These are phyloP conservation scores for Tetramorium parvispinum DNA, from an alignment of 1,140 invertebrate species.

Conservation along the genomic window DNA sequence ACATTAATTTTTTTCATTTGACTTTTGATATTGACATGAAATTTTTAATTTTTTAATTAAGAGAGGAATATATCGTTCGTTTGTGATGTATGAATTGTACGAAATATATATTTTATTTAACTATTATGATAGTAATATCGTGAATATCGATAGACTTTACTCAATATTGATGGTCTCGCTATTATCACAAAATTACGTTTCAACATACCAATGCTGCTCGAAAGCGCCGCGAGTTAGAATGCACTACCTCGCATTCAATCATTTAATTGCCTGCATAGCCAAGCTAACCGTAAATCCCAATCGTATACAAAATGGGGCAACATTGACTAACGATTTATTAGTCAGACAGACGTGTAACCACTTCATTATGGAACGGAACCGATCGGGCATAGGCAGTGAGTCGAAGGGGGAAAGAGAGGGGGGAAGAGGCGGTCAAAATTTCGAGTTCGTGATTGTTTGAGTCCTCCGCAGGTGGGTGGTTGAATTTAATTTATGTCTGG, in stretches of 20 bases:
- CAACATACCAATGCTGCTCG: constrained; percentile 21
- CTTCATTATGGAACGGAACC: constrained; percentile 62
- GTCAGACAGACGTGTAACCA: constrained; percentile 61
- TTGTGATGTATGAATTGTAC: background rate
- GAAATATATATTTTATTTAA: constrained; percentile 12
- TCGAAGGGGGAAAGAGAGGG: background rate
- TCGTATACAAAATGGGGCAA: constrained; percentile 64
- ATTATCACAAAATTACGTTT: constrained; percentile 50
- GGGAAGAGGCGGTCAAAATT: constrained; percentile 26
- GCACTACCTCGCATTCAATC: constrained; percentile 57
- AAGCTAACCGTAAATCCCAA: constrained; percentile 62
- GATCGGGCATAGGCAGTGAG: background rate
- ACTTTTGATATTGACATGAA: background rate
- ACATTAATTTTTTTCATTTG: background rate
- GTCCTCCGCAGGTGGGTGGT: constrained; percentile 35
- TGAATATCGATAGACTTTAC: background rate
- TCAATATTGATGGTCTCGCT: constrained; percentile 2
- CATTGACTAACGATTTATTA: constrained; percentile 70
- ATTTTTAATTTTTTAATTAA: background rate
- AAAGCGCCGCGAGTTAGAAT: constrained; percentile 53
- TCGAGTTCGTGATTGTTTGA: constrained; percentile 43
- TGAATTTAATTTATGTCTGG: constrained; percentile 51
- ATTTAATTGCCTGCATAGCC: constrained; percentile 54
- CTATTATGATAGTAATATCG: background rate
- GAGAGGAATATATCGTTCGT: background rate